Conservation (phyloP, 2,888 invertebrate species). For the Hartigia nigra region DNA sequence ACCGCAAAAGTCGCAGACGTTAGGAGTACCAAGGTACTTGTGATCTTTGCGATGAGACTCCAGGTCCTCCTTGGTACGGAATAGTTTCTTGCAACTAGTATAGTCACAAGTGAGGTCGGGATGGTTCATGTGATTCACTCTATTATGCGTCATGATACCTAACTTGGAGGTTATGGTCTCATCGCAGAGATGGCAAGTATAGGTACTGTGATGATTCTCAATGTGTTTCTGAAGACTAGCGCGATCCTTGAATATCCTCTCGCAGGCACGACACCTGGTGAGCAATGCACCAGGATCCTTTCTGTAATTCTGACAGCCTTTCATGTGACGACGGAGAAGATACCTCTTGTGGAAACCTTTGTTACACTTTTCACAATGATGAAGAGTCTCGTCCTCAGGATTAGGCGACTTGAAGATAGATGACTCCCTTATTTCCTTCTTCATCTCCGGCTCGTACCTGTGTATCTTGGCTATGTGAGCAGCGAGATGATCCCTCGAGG, state of each 20-base stretch:
- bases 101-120: conserved; percentile 68
- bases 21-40: conserved; percentile 63
- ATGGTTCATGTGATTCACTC: conserved; percentile 69
- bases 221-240: conserved; percentile 69
- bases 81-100: conserved; percentile 67
- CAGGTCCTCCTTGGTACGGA: conserved; percentile 68
- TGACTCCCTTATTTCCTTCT: conserved; percentile 50
- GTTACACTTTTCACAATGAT: conserved; percentile 70
- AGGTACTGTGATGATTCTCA: conserved; percentile 69
- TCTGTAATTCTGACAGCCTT: conserved; percentile 69
- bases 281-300: conserved; percentile 67
- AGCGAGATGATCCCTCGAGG: conserved; percentile 70
- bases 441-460: conserved; percentile 58
- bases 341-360: conserved; percentile 71
- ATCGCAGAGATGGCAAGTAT: conserved; percentile 69
- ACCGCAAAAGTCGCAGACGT: conserved; percentile 72
- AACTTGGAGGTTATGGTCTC: conserved; percentile 70
- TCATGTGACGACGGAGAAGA: conserved; percentile 70
- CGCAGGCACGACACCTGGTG: conserved; percentile 70
- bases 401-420: conserved; percentile 61
- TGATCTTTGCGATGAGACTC: conserved; percentile 69
- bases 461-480: conserved; percentile 71
- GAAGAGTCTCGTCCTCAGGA: conserved; percentile 65
- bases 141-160: conserved; percentile 71
- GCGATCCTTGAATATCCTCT: conserved; percentile 70